Evolutionary conservation across 2,888 invertebrate species (phyloP).

Genomic region (Globia sparganii): DNA sequence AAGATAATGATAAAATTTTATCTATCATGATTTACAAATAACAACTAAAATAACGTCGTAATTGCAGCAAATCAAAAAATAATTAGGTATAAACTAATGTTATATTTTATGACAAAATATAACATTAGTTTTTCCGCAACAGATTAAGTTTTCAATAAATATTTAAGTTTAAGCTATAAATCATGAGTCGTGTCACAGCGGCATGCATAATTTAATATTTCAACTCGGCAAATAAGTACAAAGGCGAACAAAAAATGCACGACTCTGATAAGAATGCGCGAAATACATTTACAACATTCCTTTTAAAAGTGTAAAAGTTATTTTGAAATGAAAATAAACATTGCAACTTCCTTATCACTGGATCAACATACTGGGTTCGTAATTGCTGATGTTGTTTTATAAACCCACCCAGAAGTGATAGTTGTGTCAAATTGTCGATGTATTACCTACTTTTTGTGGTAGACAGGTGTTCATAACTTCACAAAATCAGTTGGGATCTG

Average conservation of each 20-base stretch:
- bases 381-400: neutral
- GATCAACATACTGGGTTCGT: conserved; percentile 15
- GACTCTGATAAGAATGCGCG: conserved; percentile 54
- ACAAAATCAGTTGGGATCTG: neutral
- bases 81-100: too few species aligned
- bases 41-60: conserved; percentile 29
- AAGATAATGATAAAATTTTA: neutral
- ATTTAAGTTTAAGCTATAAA: conserved; percentile 49
- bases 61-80: conserved; percentile 46
- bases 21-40: conserved; percentile 27
- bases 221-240: conserved; percentile 35
- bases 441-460: neutral
- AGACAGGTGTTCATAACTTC: too few species aligned
- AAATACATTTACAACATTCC: conserved; percentile 54
- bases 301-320: conserved; percentile 38
- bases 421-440: too few species aligned
- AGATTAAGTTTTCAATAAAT: conserved; percentile 45
- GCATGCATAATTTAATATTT: conserved; percentile 56
- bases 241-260: conserved; percentile 56
- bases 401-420: neutral
- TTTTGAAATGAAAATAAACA: conserved; percentile 44
- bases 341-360: conserved; percentile 39
- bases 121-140: conserved; percentile 32
- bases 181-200: conserved; percentile 55
- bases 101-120: conserved; percentile 21